phyloP scores from a whole-genome alignment of 2,888 invertebrate species.

The Heliconius erato region DNA sequence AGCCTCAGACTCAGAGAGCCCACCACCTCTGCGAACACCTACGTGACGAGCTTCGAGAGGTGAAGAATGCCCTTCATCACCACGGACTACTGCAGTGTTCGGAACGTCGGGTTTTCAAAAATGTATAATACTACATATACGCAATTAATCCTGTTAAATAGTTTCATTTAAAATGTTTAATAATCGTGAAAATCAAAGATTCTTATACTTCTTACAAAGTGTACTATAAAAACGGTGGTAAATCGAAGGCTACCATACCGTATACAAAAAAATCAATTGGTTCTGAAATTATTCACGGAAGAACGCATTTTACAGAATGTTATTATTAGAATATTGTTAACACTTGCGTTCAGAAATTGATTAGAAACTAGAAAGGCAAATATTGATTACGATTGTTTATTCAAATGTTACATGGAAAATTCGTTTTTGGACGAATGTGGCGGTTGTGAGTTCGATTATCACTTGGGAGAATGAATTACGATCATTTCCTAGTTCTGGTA shows the following conservation, averaged over 20 bases:
- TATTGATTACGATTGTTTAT: neutral
- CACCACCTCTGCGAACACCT: too few species aligned
- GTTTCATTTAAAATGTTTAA: too few species aligned
- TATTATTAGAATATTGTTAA: conserved; percentile 3
- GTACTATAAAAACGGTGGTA: neutral
- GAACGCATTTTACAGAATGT: neutral
- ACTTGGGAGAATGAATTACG: neutral
- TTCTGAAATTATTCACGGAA: conserved; percentile 1
- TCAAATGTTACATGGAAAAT: neutral
- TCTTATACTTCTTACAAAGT: too few species aligned
- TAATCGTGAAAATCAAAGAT: too few species aligned
- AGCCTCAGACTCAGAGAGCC: too few species aligned
- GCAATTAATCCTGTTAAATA: too few species aligned
- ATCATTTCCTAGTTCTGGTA: too few species aligned
- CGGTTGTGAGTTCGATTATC: neutral
- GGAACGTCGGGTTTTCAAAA: too few species aligned
- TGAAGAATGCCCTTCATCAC: too few species aligned
- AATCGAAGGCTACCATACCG: conserved; percentile 1
- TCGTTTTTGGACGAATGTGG: neutral
- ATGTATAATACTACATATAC: too few species aligned
- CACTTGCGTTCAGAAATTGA: neutral
- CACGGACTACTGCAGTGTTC: too few species aligned
- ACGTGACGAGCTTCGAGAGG: too few species aligned
- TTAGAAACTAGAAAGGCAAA: neutral
- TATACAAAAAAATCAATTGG: neutral